Percentiles rank a stretch among this genome's conserved stretches.
Conservation (phyloP, 2,797 vertebrate genomes). For the Ctenosaura bakeri region DNA sequence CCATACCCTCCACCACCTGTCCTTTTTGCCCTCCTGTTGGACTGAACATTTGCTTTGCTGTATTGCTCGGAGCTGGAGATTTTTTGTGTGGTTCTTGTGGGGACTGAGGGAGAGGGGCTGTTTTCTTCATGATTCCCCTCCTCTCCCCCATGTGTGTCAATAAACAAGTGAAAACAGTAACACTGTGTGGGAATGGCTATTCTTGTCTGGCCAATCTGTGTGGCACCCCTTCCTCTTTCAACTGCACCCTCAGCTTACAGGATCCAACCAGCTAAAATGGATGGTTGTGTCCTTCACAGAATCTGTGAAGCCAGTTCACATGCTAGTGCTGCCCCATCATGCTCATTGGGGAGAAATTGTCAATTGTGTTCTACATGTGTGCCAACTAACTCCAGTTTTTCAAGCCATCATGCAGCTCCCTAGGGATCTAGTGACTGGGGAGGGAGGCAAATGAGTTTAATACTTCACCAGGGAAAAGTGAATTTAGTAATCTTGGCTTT, state of each 20-base stretch:
- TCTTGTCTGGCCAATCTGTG: background rate
- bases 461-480: too few species aligned
- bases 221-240: too few species aligned
- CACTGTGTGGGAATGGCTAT: background rate
- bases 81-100: constrained; percentile 33
- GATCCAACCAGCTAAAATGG: background rate
- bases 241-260: background rate
- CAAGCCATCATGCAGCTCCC: background rate
- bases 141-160: constrained; percentile 32
- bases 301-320: background rate
- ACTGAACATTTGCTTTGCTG: constrained; percentile 42
- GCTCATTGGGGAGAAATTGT: background rate
- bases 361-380: background rate
- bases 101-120: background rate
- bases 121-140: constrained; percentile 22
- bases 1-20: background rate
- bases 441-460: too few species aligned
- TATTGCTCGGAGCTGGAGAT: constrained; percentile 27
- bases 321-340: background rate
- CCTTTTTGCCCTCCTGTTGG: background rate
- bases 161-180: constrained; percentile 40
- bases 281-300: background rate
- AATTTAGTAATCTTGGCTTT: too few species aligned
- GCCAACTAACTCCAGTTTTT: background rate
- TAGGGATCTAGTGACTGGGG: too few species aligned